Conservation (phyloP, 2,113 vertebrate genomes). For the Halcyon malimbica region DNA sequence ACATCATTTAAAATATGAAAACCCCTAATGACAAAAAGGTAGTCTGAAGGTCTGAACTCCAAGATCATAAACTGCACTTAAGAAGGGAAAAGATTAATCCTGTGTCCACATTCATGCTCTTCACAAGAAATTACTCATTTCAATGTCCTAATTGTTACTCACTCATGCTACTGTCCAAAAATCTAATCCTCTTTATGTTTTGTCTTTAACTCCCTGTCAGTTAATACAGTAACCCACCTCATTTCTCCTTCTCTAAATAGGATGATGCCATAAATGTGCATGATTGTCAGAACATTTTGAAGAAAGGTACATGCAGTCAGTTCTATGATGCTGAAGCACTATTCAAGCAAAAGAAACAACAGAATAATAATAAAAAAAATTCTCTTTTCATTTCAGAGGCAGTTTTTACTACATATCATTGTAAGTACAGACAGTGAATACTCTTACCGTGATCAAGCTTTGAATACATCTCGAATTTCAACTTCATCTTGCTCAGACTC, state of each 20-base stretch:
- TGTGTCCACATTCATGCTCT: neutral
- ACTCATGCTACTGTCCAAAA: neutral
- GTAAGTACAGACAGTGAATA: neutral
- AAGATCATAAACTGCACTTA: neutral
- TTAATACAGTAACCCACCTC: neutral
- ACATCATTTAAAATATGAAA: neutral
- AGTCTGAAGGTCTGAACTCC: neutral
- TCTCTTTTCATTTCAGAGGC: neutral
- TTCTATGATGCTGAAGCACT: neutral
- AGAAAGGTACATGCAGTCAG: neutral
- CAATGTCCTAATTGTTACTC: neutral
- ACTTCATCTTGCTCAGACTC: neutral
- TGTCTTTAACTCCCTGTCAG: neutral
- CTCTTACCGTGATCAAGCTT: neutral
- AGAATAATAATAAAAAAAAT: neutral
- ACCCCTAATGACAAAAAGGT: neutral
- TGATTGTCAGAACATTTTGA: neutral
- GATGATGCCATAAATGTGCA: neutral
- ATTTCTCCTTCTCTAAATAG: neutral
- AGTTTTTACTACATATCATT: neutral
- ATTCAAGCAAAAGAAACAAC: neutral
- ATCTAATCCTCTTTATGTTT: neutral
- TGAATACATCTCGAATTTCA: neutral
- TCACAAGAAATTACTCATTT: neutral
- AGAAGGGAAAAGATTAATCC: neutral